These are phyloP conservation scores for Melanitta fusca DNA, from an alignment of 2,797 vertebrate genomes.

Conservation along the genomic window DNA sequence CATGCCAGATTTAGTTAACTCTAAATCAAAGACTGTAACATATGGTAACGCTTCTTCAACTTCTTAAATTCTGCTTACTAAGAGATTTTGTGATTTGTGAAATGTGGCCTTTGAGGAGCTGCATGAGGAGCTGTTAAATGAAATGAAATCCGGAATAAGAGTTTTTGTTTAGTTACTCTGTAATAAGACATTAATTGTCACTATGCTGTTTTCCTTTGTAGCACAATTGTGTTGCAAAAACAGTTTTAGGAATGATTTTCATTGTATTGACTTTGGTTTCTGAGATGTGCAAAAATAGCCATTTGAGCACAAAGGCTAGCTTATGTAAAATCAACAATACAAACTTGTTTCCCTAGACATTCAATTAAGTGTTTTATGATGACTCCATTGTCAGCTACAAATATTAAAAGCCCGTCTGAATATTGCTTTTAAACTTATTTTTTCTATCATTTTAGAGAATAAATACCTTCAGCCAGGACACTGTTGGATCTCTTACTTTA, in stretches of 20 bases:
- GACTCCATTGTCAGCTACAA: accelerated
- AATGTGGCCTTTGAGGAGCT: not conserved
- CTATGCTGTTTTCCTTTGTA: not conserved
- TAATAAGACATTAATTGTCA: not conserved
- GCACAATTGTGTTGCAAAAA: not conserved
- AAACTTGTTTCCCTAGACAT: not conserved
- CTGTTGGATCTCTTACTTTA: not conserved
- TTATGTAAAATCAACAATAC: not conserved
- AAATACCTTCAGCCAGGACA: not conserved
- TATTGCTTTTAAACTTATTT: not conserved
- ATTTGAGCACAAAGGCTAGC: not conserved
- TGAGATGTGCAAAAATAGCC: not conserved
- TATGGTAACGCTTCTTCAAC: not conserved
- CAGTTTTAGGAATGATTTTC: not conserved
- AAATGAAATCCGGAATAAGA: not conserved
- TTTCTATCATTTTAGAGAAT: not conserved
- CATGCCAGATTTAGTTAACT: not conserved
- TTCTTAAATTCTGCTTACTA: not conserved
- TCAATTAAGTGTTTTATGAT: not conserved
- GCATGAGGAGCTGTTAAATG: not conserved
- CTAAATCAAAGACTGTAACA: not conserved
- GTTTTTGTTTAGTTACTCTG: not conserved
- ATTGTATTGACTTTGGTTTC: not conserved
- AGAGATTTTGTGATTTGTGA: not conserved
- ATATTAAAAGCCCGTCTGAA: not conserved